Conservation (phyloP, 1,140 invertebrate genomes). For the Platyscapa corneri region DNA sequence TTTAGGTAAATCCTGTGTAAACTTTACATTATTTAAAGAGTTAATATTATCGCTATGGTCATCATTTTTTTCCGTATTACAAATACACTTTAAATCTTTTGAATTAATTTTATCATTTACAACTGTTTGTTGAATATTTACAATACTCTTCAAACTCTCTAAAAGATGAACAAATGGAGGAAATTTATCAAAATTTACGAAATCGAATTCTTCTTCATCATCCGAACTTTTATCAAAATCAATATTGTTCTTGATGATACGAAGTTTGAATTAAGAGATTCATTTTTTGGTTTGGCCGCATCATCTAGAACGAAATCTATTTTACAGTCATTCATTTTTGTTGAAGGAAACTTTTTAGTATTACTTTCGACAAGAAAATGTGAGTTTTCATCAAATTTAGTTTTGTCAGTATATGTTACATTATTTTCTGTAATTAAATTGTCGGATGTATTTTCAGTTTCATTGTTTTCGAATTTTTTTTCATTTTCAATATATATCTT, state of each 20-base stretch:
- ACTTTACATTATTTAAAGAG: neutral
- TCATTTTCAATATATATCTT: neutral
- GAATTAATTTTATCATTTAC: neutral
- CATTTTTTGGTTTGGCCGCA: neutral
- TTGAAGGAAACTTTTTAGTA: neutral
- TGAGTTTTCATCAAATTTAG: neutral
- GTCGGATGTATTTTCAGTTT: neutral
- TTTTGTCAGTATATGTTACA: neutral
- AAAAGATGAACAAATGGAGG: slow-evolving; percentile 9
- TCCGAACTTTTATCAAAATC: neutral
- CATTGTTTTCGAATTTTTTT: neutral
- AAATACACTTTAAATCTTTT: neutral
- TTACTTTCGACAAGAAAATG: neutral
- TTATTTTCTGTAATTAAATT: neutral
- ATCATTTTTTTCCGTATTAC: neutral
- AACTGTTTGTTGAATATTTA: neutral
- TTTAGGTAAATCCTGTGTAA: neutral
- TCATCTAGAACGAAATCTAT: neutral
- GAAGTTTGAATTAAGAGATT: neutral
- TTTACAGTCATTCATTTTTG: neutral
- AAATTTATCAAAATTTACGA: slow-evolving; percentile 33
- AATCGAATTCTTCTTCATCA: slow-evolving; percentile 42
- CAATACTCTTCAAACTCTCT: neutral
- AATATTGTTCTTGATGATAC: neutral
- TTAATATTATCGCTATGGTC: neutral